A percentile compares a stretch with the other conserved stretches of the same genome.
These are phyloP conservation scores for Pogonocherus hispidulus DNA, from an alignment of 2,888 invertebrate genomes.

Conservation along the genomic window DNA sequence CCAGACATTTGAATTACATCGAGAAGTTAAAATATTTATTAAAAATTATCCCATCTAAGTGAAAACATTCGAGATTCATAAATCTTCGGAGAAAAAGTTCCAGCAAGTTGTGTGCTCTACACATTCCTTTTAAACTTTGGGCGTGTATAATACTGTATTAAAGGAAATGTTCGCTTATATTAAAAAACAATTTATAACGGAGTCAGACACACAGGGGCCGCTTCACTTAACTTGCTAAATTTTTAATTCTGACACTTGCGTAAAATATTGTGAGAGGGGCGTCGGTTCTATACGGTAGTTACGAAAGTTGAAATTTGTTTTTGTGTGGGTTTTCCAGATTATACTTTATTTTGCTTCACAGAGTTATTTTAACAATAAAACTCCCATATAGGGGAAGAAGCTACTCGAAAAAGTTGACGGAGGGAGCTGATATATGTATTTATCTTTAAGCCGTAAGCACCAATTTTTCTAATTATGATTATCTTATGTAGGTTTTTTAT, in stretches of 20 bases:
- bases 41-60: constrained; percentile 37
- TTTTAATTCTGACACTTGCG: constrained; percentile 25
- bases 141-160: constrained; percentile 35
- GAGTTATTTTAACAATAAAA: too few species aligned
- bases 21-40: constrained; percentile 27
- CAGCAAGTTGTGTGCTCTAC: constrained; percentile 39
- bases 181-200: constrained; percentile 46
- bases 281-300: neutral
- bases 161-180: constrained; percentile 46
- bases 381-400: too few species aligned
- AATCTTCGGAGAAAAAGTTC: constrained; percentile 43
- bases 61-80: constrained; percentile 45
- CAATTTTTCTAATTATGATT: too few species aligned
- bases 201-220: constrained; percentile 35
- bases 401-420: too few species aligned
- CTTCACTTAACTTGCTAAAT: constrained; percentile 20
- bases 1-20: constrained; percentile 2
- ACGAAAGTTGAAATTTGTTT: constrained; percentile 4
- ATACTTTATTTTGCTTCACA: too few species aligned
- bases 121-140: constrained; percentile 45
- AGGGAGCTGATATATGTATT: too few species aligned
- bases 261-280: neutral
- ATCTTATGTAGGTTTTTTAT: too few species aligned
- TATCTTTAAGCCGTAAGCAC: too few species aligned
- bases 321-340: too few species aligned